phyloP scores from a whole-genome alignment of 2,888 invertebrate genomes.

The Chalcosyrphus nemorum region DNA sequence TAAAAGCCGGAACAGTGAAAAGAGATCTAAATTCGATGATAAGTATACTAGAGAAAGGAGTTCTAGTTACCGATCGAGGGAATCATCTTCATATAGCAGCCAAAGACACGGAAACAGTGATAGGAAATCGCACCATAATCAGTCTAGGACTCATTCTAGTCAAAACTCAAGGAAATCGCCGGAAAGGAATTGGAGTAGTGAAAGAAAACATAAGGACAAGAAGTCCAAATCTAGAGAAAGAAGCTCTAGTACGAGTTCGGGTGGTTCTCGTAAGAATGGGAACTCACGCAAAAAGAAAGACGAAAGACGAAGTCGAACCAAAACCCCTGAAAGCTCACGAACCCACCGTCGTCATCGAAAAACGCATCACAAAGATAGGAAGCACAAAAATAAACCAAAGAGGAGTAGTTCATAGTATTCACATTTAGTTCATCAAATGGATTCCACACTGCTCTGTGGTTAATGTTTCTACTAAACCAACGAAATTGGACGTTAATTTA shows the following conservation, averaged over 20 bases:
- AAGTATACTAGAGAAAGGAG: not conserved
- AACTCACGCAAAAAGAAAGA: not conserved
- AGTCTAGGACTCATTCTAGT: not conserved
- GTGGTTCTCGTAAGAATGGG: not conserved
- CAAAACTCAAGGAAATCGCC: not conserved
- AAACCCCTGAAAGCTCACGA: not conserved
- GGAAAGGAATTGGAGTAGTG: not conserved
- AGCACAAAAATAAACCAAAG: conserved; percentile 26
- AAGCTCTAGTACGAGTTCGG: not conserved
- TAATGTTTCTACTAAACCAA: not conserved
- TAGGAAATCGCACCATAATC: not conserved
- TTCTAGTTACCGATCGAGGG: conserved; percentile 12
- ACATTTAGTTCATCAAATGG: no score
- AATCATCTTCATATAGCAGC: not conserved
- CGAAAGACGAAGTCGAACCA: not conserved
- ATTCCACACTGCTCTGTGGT: no score
- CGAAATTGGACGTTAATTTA: not conserved
- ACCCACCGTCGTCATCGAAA: not conserved
- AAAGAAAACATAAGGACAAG: not conserved
- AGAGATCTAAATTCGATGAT: not conserved
- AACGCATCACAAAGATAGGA: conserved; percentile 11
- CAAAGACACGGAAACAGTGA: not conserved
- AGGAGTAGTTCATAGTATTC: not conserved
- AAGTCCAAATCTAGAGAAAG: not conserved
- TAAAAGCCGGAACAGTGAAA: not conserved